Base-by-base conservation (phyloP, 2,888 invertebrate species). In the Empis livida region DNA sequence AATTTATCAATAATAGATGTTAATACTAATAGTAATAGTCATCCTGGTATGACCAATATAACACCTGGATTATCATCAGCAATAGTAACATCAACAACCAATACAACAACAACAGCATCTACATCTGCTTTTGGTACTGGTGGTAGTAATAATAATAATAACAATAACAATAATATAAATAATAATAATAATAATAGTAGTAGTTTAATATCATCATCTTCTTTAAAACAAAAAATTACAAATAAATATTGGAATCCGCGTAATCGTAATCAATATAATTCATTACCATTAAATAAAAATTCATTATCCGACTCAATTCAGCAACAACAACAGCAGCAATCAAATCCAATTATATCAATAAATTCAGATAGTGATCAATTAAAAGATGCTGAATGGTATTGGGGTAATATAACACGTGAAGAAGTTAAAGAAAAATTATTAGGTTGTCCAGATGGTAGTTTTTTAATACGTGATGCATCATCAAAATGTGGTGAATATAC, bases 401-500 rank as follows among this genome's bases (percentile, higher is more conserved):
- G 94, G 95, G 94, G 94, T 32, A 87, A 89, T 63, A 90, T 95
- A 55, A 86, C 86, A 45, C 79, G 91, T 48, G 94, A 95, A 65
- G 93, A 94, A 64, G 94, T 92, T 1, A 91, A 89, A 64, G 91
- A 91, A 61, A 88, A 91, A 65, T 73, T 96, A 57, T 79, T 84
- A 57, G 90, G 94, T 59, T 83, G 87, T 30, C 84, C 88, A 41
- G 96, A 97, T 71, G 97, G 97, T 17, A 93, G 96, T 42, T 99
- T 96, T 69, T 74, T 97, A 56, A 95, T 99, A 35, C 83, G 97
- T 15, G 91, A 97, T 71, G 94, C 97, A n/a, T 90, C 93, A 13
- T 90, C 86, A 53, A 90, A 91, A 70, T 84, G 84, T 56, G 93
- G 90, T 32, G 96, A 97, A 67, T 99, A 92, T 68, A 99, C 97